phyloP scores from a whole-genome alignment of 2,113 vertebrate species.

The Myodes glareolus region DNA sequence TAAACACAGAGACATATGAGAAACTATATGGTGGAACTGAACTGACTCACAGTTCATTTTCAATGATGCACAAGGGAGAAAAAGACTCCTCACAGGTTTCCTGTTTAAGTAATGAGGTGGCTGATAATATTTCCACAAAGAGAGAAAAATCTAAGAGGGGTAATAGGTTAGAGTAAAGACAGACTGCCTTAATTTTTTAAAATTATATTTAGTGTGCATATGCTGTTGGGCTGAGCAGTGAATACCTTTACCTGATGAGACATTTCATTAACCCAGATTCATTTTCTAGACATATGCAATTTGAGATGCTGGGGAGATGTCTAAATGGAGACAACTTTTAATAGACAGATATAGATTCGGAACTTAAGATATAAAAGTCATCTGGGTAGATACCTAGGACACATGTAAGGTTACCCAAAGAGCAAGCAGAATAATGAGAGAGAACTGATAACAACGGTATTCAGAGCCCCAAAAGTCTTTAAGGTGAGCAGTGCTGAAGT shows the following conservation, averaged over 20 bases:
- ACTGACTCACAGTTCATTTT: background rate
- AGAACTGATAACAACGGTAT: background rate
- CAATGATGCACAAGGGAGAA: background rate
- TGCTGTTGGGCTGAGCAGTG: background rate
- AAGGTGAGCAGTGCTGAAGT: background rate
- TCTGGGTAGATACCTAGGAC: background rate
- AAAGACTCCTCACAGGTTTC: background rate
- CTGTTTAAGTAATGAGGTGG: background rate
- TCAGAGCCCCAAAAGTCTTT: background rate
- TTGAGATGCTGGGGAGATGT: background rate
- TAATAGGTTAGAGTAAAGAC: background rate
- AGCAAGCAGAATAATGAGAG: background rate
- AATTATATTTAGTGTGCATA: background rate
- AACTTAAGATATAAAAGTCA: background rate
- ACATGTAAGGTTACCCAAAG: background rate
- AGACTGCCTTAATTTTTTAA: background rate
- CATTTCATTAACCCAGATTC: background rate
- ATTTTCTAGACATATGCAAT: background rate
- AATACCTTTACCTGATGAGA: background rate
- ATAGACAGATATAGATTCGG: background rate
- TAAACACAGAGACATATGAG: background rate
- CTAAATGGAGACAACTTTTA: background rate
- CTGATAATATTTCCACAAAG: background rate
- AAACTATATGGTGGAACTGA: background rate
- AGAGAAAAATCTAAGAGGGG: background rate